Base-by-base conservation (phyloP, 2,797 vertebrate genomes). In the Acanthurus leucopareius region DNA sequence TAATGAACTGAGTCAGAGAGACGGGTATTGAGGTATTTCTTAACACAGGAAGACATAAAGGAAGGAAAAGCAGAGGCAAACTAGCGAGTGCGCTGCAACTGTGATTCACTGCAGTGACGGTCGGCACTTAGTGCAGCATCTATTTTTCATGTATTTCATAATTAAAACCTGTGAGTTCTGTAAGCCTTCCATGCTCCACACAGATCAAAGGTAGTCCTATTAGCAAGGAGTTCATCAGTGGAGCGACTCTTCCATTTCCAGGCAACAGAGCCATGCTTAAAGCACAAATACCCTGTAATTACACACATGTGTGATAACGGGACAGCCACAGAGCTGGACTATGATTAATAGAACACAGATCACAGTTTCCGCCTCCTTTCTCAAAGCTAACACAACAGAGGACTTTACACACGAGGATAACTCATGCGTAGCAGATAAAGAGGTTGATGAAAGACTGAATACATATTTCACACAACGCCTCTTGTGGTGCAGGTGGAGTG, bases 111-210 rank as follows among this genome's bases (percentile, higher is more conserved):
- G 89, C 89, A 90, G 88, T 90, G 83, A 80, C 83, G 91, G 89
- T 89, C 92, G 82, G 90, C 94, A 95, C 91, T 94, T 94, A 94
- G 88, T 61, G 71, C 79, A 54, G 70, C 91, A 94, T 96, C 89
- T 91, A 94, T 95, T 93, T 95, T 95, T 95, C 88, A 95, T 95
- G 93, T 90, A 90, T 93, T 95, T 91, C 93, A 94, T 95, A 95
- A 95, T 95, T 95, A 95, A 95, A 94, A 95, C 86, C 88, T 90
- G 90, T 73, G 71, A 92, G 88, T 91, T 90, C 85, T 89, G 90
- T 80, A 90, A 93, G 92, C 89, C 85, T 86, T 88, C 85, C 81
- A 78, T 91, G 91, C 90, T 83, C 90, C 74, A 76, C 59, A 80
- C 71, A 94, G 93, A 96, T 96, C 94, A 95, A 95, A 95, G 94